Conservation (phyloP, 2,113 vertebrate genomes). For the Mus pahari region DNA sequence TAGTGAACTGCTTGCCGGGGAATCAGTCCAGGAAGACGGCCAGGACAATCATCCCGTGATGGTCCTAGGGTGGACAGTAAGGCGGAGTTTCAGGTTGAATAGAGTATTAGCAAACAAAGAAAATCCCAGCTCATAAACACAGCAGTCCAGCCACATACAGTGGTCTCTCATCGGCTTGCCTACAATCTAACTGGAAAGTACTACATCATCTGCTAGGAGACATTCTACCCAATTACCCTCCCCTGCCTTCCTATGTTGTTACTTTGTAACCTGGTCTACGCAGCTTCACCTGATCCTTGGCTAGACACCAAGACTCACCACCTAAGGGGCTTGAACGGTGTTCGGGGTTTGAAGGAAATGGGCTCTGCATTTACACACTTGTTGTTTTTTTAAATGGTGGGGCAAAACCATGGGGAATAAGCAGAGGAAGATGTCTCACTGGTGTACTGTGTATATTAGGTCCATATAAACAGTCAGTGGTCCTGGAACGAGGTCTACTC, state of each 20-base stretch:
- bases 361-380: background rate
- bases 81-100: background rate
- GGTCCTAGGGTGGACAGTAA: no score
- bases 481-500: background rate
- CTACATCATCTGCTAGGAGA: background rate
- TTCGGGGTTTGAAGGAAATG: constrained; percentile 40
- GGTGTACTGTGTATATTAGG: rapidly evolving
- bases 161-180: background rate
- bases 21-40: background rate
- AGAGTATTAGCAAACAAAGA: background rate
- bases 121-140: background rate
- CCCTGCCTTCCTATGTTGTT: background rate
- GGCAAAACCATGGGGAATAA: background rate
- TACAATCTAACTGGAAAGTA: no score
- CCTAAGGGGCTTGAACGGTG: constrained; percentile 77
- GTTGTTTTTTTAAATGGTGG: no score
- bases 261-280: background rate
- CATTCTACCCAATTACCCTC: no score
- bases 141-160: background rate
- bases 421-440: rapidly evolving
- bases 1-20: background rate
- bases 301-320: constrained; percentile 74
- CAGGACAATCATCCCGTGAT: background rate
- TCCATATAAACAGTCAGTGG: background rate
- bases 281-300: constrained; percentile 50